These are phyloP conservation scores for Dichetophora obliterata DNA, from an alignment of 2,888 invertebrate species.

Conservation along the genomic window DNA sequence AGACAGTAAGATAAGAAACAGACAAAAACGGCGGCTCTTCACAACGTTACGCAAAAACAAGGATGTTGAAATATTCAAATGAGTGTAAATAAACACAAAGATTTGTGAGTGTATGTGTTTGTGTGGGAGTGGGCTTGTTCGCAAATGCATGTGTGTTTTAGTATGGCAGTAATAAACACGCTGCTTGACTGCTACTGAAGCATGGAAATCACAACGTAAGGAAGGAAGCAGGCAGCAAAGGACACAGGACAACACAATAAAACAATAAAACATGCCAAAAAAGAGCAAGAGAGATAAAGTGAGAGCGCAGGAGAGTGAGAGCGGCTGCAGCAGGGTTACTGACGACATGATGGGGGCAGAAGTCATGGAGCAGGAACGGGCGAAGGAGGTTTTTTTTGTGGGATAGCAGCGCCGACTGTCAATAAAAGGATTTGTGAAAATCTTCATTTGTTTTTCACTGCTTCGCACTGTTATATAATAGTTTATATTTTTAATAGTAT, in stretches of 20 bases:
- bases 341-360: no score
- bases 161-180: constrained; percentile 8
- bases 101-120: not conserved
- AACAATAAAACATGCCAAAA: no score
- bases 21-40: not conserved
- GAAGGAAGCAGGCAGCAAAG: no score
- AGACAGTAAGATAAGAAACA: not conserved
- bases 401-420: not conserved
- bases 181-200: no score
- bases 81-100: not conserved
- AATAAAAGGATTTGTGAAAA: constrained; percentile 2
- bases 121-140: not conserved
- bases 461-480: not conserved
- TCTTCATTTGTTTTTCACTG: not conserved
- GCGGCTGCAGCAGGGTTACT: not conserved
- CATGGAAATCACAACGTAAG: no score
- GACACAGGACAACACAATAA: no score
- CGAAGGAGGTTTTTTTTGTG: not conserved
- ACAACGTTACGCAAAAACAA: constrained; percentile 2
- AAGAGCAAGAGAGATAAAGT: not conserved
- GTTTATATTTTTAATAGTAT: not conserved
- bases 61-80: not conserved
- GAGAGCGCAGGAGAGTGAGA: not conserved
- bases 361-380: not conserved
- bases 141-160: not conserved